phyloP scores from a whole-genome alignment of 2,888 invertebrate species.

The Coecobrya sp. region DNA sequence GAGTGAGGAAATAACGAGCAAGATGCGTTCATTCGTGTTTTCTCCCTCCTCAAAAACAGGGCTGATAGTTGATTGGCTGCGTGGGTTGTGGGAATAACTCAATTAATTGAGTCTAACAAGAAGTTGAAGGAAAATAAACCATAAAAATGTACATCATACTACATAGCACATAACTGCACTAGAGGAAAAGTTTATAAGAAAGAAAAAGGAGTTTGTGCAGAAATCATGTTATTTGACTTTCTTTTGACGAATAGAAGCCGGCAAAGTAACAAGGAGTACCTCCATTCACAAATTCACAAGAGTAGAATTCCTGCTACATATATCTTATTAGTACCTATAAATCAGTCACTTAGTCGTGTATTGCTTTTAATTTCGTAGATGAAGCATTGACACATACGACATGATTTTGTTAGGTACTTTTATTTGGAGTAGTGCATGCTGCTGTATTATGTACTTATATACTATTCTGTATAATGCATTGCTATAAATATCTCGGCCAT shows the following conservation, averaged over 20 bases:
- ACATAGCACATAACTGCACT: no score
- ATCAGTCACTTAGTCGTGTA: not conserved
- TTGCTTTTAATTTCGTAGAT: no score
- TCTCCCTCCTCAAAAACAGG: not conserved
- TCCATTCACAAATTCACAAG: not conserved
- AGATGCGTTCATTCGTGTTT: not conserved
- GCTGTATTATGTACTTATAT: no score
- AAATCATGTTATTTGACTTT: slow-evolving; percentile 25
- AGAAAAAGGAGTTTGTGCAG: not conserved
- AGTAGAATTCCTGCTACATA: not conserved
- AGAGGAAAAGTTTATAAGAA: not conserved
- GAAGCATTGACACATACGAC: no score
- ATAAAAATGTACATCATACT: not conserved
- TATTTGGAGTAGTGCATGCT: no score
- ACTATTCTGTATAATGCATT: not conserved
- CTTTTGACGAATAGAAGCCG: not conserved
- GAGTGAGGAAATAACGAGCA: not conserved
- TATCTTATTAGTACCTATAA: not conserved
- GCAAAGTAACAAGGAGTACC: not conserved
- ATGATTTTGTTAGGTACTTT: no score
- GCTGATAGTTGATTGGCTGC: not conserved
- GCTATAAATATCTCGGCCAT: not conserved
- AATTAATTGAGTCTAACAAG: not conserved
- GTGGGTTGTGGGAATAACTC: not conserved
- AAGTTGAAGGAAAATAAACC: not conserved